Percentiles rank a stretch among this genome's conserved stretches.
Evolutionary conservation across 2,888 invertebrate genomes (phyloP).

Genomic region (Isotomurus palustris): DNA sequence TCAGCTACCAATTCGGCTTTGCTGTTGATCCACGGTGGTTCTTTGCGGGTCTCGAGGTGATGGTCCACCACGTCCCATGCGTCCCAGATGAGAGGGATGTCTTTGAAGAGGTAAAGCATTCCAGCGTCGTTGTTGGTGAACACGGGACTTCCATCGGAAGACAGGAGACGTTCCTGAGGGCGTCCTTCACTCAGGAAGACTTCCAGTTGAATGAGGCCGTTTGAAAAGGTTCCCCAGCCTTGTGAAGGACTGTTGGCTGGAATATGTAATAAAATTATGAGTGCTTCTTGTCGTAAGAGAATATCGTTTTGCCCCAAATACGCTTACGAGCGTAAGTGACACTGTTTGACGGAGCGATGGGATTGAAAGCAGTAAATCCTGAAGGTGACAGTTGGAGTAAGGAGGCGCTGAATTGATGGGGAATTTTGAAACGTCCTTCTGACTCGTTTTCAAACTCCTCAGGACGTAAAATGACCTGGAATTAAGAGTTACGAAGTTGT

Average conservation of each 20-base stretch:
- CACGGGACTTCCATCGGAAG: too few species aligned
- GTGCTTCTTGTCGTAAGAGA: too few species aligned
- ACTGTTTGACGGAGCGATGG: slow-evolving; percentile 17
- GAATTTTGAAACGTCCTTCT: slow-evolving; percentile 32
- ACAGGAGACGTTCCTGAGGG: neutral
- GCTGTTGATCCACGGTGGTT: slow-evolving; percentile 7
- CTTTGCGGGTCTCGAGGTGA: slow-evolving; percentile 52
- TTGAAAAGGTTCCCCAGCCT: neutral
- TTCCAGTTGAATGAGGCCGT: neutral
- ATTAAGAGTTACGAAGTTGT: too few species aligned
- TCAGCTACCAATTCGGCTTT: neutral
- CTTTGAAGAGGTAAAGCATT: slow-evolving; percentile 35
- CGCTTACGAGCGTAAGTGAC: slow-evolving; percentile 24
- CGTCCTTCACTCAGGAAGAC: neutral
- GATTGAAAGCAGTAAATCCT: slow-evolving; percentile 21
- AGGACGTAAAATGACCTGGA: too few species aligned
- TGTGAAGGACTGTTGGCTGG: too few species aligned
- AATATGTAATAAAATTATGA: too few species aligned
- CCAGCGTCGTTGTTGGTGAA: slow-evolving; percentile 35
- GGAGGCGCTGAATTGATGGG: slow-evolving; percentile 33
- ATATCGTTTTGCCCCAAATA: too few species aligned
- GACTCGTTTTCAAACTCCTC: too few species aligned
- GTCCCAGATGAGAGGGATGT: slow-evolving; percentile 31
- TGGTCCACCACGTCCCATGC: slow-evolving; percentile 50
- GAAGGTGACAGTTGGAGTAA: slow-evolving; percentile 27